These are phyloP conservation scores for Odontocerum albicorne DNA, from an alignment of 2,888 invertebrate species.

Conservation along the genomic window DNA sequence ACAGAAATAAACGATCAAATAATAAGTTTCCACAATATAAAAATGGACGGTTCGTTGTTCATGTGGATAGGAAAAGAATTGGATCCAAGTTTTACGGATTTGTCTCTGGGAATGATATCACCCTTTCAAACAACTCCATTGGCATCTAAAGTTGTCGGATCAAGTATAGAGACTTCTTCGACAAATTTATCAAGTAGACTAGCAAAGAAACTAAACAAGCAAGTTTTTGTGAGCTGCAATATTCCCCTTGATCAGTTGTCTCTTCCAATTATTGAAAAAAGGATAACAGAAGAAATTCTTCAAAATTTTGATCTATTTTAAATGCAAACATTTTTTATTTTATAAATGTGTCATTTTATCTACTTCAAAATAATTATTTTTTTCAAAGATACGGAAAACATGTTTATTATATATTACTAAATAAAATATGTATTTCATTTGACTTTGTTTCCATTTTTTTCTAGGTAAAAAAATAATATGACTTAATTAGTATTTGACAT, in stretches of 20 bases:
- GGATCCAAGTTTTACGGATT: slow-evolving; percentile 44
- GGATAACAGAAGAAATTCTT: too few relatives aligned
- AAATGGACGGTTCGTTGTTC: slow-evolving; percentile 48
- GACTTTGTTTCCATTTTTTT: too few relatives aligned
- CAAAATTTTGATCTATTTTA: too few relatives aligned
- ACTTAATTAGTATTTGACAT: too few relatives aligned
- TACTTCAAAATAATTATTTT: too few relatives aligned
- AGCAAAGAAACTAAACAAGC: slow-evolving; percentile 47
- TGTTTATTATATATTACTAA: too few relatives aligned
- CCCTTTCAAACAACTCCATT: slow-evolving; percentile 39
- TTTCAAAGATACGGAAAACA: too few relatives aligned
- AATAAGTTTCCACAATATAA: slow-evolving; percentile 47
- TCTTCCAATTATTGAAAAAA: too few relatives aligned
- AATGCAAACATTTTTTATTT: too few relatives aligned
- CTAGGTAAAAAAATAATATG: too few relatives aligned
- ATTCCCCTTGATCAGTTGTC: slow-evolving; percentile 44
- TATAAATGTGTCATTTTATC: too few relatives aligned
- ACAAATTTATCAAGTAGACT: slow-evolving; percentile 44
- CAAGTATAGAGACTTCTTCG: slow-evolving; percentile 43
- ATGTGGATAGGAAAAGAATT: slow-evolving; percentile 49
- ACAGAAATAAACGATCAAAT: slow-evolving; percentile 43
- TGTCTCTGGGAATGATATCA: slow-evolving; percentile 44
- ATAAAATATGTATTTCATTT: too few relatives aligned
- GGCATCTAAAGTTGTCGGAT: slow-evolving; percentile 46
- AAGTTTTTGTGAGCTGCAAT: slow-evolving; percentile 54